phyloP scores from a whole-genome alignment of 2,888 invertebrate species.

The Eupithecia subumbrata region DNA sequence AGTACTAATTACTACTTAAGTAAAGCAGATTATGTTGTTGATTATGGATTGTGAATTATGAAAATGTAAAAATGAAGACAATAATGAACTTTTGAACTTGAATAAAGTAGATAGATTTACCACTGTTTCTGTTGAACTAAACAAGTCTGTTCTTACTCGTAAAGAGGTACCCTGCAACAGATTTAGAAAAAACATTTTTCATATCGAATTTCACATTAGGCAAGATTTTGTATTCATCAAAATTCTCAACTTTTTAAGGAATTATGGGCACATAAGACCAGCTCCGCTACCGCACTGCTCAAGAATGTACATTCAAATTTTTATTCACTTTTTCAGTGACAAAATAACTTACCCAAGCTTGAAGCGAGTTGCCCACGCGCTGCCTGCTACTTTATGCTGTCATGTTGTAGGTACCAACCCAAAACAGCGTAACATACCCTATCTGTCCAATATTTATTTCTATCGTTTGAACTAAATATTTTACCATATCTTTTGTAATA shows the following conservation, averaged over 20 bases:
- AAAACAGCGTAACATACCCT: no score
- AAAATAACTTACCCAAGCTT: not conserved
- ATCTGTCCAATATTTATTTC: no score
- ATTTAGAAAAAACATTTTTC: conserved; percentile 2
- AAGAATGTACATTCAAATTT: not conserved
- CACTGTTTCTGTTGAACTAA: conserved; percentile 12
- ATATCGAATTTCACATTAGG: not conserved
- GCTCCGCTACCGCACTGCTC: not conserved
- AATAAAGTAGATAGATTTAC: conserved; percentile 17
- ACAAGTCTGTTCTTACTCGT: conserved; percentile 36
- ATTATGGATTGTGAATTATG: not conserved
- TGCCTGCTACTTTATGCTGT: not conserved
- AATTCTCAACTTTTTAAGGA: not conserved
- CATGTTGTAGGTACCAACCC: not conserved
- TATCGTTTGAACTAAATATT: no score
- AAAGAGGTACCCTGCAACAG: conserved; percentile 26
- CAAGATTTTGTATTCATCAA: not conserved
- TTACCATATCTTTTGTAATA: no score
- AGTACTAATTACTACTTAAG: no score
- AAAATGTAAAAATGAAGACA: not conserved
- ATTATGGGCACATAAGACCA: not conserved
- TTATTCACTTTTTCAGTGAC: not conserved
- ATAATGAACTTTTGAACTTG: not conserved
- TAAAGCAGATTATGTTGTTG: no score
- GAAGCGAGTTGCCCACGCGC: not conserved